Conservation (phyloP, 1,140 invertebrate species). For the Venustaconcha ellipsiformis region DNA sequence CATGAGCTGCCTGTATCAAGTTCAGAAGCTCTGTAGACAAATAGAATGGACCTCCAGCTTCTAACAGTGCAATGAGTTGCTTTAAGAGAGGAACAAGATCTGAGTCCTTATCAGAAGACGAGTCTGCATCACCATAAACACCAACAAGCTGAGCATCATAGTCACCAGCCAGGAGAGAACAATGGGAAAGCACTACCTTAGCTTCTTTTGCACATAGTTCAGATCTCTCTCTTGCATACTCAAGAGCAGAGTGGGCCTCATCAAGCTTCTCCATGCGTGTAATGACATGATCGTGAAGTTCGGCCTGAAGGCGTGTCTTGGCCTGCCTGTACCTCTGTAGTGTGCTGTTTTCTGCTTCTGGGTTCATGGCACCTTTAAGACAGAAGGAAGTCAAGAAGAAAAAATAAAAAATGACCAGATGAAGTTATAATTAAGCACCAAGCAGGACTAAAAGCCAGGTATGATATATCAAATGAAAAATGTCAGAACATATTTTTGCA, state of each 20-base stretch:
- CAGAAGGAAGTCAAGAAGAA: neutral
- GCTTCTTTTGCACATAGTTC: conserved; percentile 59
- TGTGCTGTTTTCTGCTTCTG: conserved; percentile 57
- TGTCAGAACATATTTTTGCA: too few species aligned
- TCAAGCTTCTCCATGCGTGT: conserved; percentile 54
- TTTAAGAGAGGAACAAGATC: conserved; percentile 63
- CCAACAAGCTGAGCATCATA: conserved; percentile 58
- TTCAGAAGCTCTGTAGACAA: conserved; percentile 57
- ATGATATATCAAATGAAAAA: too few species aligned
- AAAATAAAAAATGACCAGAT: neutral
- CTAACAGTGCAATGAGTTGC: conserved; percentile 63
- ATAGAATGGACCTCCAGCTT: conserved; percentile 63
- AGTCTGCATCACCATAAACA: conserved; percentile 59
- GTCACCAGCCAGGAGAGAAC: conserved; percentile 55
- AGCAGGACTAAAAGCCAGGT: too few species aligned
- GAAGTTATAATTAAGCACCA: too few species aligned
- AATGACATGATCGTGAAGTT: conserved; percentile 58
- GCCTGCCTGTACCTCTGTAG: conserved; percentile 60
- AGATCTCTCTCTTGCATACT: conserved; percentile 58
- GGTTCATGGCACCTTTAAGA: conserved; percentile 52
- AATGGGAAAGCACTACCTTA: conserved; percentile 54
- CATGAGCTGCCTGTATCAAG: conserved; percentile 45
- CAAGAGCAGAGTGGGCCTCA: conserved; percentile 57
- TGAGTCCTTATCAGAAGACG: conserved; percentile 44
- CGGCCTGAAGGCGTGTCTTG: conserved; percentile 55